Conservation (phyloP, 1,140 invertebrate genomes). For the Drosophila triauraria region DNA sequence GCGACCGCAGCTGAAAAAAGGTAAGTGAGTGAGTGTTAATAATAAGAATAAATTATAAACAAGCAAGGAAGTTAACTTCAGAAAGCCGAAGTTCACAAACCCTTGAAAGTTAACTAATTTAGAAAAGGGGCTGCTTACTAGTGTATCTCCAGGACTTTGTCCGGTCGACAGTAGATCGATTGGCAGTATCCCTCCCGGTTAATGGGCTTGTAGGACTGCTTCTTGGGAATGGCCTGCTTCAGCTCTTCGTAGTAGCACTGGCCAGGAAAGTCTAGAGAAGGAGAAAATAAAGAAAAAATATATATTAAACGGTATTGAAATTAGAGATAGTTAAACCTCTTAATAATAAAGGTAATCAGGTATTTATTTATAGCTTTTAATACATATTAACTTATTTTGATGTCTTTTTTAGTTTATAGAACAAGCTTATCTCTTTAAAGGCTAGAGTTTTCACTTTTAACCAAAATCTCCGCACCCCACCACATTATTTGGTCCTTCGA, state of each 20-base stretch:
- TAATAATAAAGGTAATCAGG: neutral
- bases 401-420: neutral
- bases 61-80: no score
- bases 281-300: neutral
- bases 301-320: neutral
- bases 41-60: neutral
- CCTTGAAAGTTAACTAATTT: no score
- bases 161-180: conserved; percentile 72
- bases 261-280: conserved; percentile 64
- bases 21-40: no score
- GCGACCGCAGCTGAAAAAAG: conserved; percentile 66
- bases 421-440: no score
- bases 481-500: no score
- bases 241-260: conserved; percentile 81
- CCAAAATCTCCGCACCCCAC: no score
- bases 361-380: neutral
- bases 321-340: no score
- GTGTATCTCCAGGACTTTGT: conserved; percentile 72
- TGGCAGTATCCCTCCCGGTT: conserved; percentile 77
- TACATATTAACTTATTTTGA: neutral
- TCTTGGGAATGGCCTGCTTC: conserved; percentile 74
- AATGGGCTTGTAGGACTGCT: conserved; percentile 78
- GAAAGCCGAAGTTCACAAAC: no score
- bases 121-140: conserved; percentile 43
- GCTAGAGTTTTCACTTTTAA: no score